phyloP scores from a whole-genome alignment of 2,797 vertebrate species.

The Potorous gilbertii region DNA sequence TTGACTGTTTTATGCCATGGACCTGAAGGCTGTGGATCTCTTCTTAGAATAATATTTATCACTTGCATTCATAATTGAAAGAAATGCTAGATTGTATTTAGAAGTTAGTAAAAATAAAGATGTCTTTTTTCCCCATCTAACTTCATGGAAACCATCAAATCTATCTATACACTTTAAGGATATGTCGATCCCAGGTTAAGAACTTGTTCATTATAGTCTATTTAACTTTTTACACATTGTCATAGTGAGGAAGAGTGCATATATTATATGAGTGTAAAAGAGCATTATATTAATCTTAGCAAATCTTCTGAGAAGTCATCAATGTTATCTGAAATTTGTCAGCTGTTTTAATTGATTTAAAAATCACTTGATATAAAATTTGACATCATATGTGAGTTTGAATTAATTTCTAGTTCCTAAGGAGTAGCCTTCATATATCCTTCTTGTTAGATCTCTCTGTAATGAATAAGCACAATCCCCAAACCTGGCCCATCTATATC shows the following conservation, averaged over 20 bases:
- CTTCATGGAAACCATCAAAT: background rate
- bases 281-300: slow-evolving; percentile 40
- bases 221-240: slow-evolving; percentile 38
- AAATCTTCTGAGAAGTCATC: slow-evolving; percentile 40
- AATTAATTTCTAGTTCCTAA: slow-evolving; percentile 53
- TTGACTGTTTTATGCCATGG: background rate
- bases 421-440: slow-evolving; percentile 19
- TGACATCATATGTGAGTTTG: slow-evolving; percentile 48
- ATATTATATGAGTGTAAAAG: slow-evolving; percentile 53
- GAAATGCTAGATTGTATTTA: background rate
- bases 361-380: slow-evolving; percentile 43
- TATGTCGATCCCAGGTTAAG: background rate
- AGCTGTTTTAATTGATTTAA: slow-evolving; percentile 48
- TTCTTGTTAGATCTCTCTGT: slow-evolving; percentile 35
- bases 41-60: background rate
- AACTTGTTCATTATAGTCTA: background rate
- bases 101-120: background rate
- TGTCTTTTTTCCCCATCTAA: background rate
- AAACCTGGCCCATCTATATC: slow-evolving; percentile 55
- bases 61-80: background rate
- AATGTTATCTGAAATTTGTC: slow-evolving; percentile 58
- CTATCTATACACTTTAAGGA: background rate
- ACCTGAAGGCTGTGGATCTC: background rate
- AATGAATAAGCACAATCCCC: slow-evolving; percentile 49
- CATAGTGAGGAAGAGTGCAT: slow-evolving; percentile 39